Evolutionary conservation across 2,113 vertebrate species (phyloP), one percentile per base, ranked within the genome.

Genomic region (Chiloscyllium plagiosum): DNA sequence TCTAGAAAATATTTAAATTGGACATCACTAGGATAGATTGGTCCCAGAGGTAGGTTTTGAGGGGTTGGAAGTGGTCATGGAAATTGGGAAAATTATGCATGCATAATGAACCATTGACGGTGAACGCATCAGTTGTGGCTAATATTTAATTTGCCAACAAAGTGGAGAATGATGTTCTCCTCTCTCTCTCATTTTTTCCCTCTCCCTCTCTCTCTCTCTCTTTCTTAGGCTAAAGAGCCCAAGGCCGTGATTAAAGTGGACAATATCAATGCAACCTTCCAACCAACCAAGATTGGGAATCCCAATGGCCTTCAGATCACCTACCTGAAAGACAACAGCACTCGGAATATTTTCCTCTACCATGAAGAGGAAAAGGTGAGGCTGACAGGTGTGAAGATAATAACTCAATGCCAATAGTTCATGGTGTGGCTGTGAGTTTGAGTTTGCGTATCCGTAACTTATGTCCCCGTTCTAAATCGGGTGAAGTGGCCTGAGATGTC

Each of bases 321-420:
- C 17, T 99, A 98, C 97, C 97, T 99, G 95, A 99, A 98, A 97
- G 98, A 99, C 96, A 98, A 98, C 97, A 98, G 97, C 97, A 99
- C 98, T 26, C 97, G 99, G n/a, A 99, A 99, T 97, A 98, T 99
- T 97, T 99, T 99, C 96, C 96, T 99, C 90, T 99, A 98, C 96
- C 98, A 99, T 0, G 98, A 98, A 1, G 98, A 61, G 96, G 98
- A 98, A 96, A 98, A 98, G 98, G 99, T 98, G 96, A 95, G 89
- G 5, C n/a, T 8, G 10, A 13, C 24, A 10, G 20, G 2, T 29
- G 50, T 13, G 24, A 3, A 26, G 83, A 7, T 15, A 7, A 33
- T 10, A 3, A 15, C 89, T 37, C 72, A 66, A n/a, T 24, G 3
- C 96, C 47, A 15, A 10, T 22, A 13, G 76, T 15, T n/a, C 33